Base-by-base conservation (phyloP, 2,113 vertebrate species). In the Hoplias malabaricus region DNA sequence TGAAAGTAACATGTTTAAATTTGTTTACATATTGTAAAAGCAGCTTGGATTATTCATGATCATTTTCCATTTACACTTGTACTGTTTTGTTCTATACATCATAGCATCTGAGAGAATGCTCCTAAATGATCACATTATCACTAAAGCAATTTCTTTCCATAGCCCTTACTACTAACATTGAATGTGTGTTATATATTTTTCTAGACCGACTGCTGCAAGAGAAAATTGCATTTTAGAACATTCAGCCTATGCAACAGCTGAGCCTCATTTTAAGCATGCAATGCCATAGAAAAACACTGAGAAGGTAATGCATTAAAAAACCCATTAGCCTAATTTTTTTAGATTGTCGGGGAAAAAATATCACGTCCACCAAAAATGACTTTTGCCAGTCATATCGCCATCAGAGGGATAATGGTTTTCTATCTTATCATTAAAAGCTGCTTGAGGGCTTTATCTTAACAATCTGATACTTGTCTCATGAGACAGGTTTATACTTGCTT, bases 311-410 rank as follows among this genome's bases (percentile, higher is more conserved):
- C 75, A 78, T 57, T 70, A 62, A 78, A 43, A 78, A 78, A 78
- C 67, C 75, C 67, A 78, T 78, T 78, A 78, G 67, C 75, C 75
- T 70, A 78, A 66, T 78, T 78, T 75, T 36, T 73, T 7, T 42
- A n/a, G 57, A 23, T 79, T 13, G 19, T 7, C 13, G 19, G 34
- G 16, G 23, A 50, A 62, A 56, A 68, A 33, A 70, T 50, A 56
- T n/a, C 14, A 21, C 59, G 73, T 81, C 77, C 77, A 79, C 36
- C 54, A 46, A 61, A 40, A 21, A 57, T 67, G 38, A 27, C 66
- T 80, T 80, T 74, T 75, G 56, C 56, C 66, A 62, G 48, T 76
- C 48, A 29, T 42, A 50, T 62, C 43, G 19, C 68, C 40, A 59
- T 81, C 34, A 77, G 43, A 67, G 23, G n/a, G 56, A 50, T 68